Evolutionary conservation across 1,140 invertebrate species (phyloP).

Genomic region (Reticulitermes speratus): DNA sequence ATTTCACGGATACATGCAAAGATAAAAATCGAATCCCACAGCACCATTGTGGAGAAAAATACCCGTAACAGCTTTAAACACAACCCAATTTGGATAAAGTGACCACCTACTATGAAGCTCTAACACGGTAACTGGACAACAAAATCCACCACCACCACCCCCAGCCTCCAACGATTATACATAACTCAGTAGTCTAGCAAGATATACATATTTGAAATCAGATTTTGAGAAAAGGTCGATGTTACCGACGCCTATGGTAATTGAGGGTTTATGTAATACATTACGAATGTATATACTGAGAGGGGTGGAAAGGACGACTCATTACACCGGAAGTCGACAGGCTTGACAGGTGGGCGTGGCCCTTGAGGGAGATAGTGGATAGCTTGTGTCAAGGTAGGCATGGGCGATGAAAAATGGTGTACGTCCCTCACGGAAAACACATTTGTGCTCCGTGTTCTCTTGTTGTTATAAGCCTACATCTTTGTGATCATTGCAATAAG

Average conservation of each 20-base stretch:
- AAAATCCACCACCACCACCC: not conserved
- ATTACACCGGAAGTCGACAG: conserved; percentile 23
- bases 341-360: conserved; percentile 24
- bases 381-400: conserved; percentile 8
- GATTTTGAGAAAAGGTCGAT: conserved; percentile 11
- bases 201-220: not conserved
- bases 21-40: too few relatives aligned
- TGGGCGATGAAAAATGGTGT: conserved; percentile 22
- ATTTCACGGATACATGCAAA: too few relatives aligned
- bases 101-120: not conserved
- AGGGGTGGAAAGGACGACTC: not conserved
- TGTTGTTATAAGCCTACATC: not conserved
- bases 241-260: not conserved
- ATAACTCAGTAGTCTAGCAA: not conserved
- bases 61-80: not conserved
- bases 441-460: not conserved
- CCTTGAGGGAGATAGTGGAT: not conserved
- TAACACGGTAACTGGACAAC: not conserved
- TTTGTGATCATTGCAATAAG: not conserved
- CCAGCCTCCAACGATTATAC: not conserved
- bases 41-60: too few relatives aligned
- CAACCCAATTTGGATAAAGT: not conserved
- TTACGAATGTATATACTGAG: not conserved
- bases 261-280: conserved; percentile 8
- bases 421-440: not conserved